Conservation (phyloP, 2,797 vertebrate genomes). For the Erethizon dorsatum region DNA sequence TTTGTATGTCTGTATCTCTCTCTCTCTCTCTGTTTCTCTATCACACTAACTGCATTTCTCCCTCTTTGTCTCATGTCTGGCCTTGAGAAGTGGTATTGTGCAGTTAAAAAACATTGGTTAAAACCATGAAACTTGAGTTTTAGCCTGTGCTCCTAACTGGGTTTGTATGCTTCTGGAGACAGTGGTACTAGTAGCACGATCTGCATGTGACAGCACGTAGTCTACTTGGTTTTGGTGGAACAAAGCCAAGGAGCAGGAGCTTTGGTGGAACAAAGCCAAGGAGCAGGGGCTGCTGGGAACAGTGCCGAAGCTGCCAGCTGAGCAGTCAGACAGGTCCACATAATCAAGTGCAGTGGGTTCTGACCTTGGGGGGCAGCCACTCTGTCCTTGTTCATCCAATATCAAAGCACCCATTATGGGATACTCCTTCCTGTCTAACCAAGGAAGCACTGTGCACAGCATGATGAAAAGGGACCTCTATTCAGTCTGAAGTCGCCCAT, state of each 20-base stretch:
- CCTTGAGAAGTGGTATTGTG: background rate
- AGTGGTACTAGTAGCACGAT: background rate
- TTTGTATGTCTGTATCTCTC: background rate
- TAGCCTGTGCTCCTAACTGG: background rate
- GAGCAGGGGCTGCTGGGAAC: background rate
- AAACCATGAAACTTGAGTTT: background rate
- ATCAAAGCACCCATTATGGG: background rate
- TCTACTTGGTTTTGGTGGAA: background rate
- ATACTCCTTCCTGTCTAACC: background rate
- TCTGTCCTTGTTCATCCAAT: background rate
- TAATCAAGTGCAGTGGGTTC: background rate
- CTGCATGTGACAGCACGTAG: background rate
- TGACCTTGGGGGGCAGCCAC: background rate
- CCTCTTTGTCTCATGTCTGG: background rate
- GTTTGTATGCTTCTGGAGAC: background rate
- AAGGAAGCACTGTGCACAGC: background rate
- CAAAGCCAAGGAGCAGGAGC: background rate
- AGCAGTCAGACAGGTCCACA: background rate
- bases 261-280: background rate
- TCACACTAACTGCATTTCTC: background rate
- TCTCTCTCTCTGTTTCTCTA: background rate
- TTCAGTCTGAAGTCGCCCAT: background rate
- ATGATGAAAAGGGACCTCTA: background rate
- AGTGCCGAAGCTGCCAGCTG: background rate
- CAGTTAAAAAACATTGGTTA: background rate